phyloP scores from a whole-genome alignment of 2,797 vertebrate species.

The Gymnoscopelus braueri region DNA sequence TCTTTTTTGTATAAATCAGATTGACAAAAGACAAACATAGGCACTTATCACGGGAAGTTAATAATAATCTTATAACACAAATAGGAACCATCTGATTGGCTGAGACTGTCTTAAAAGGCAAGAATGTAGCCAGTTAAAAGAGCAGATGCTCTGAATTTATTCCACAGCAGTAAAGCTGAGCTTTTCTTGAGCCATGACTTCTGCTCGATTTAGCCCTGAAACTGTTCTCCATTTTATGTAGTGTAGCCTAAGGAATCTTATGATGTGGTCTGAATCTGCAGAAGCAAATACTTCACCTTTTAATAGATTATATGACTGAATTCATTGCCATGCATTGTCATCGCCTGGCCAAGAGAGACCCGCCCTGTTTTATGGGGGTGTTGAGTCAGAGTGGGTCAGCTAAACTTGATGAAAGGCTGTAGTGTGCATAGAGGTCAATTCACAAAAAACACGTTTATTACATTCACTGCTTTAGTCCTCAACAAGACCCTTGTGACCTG shows the following conservation, averaged over 20 bases:
- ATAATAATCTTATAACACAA: not conserved
- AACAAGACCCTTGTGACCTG: not conserved
- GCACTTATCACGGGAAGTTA: not conserved
- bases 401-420: slow-evolving; percentile 23
- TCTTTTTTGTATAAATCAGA: not conserved
- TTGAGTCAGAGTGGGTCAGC: not conserved
- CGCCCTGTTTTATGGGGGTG: not conserved
- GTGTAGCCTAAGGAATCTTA: not conserved
- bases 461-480: not conserved
- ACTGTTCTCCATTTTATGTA: not conserved
- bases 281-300: not conserved
- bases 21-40: not conserved
- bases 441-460: slow-evolving; percentile 7
- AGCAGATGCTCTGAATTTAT: slow-evolving; percentile 15
- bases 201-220: not conserved
- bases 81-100: not conserved
- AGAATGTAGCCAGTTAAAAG: slow-evolving; percentile 10
- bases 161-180: not conserved
- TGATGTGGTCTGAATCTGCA: not conserved
- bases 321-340: not conserved
- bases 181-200: not conserved
- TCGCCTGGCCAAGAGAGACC: not conserved
- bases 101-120: slow-evolving; percentile 7
- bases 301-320: slow-evolving; percentile 11
- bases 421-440: slow-evolving; percentile 18